Conservation (phyloP, 1,140 invertebrate genomes). For the Linepithema humile region DNA sequence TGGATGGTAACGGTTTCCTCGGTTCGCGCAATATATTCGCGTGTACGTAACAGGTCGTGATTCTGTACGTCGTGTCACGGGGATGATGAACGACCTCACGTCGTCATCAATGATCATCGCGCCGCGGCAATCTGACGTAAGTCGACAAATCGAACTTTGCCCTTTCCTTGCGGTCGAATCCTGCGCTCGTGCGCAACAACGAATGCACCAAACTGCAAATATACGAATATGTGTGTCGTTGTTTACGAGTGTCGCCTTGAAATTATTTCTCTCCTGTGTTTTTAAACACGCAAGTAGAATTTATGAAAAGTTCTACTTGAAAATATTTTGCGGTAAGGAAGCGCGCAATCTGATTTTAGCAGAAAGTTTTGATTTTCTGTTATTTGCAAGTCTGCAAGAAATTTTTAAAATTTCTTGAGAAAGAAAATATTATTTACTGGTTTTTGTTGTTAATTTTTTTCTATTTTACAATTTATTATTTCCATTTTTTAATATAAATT, state of each 20-base stretch:
- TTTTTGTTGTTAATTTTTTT: too few relatives aligned
- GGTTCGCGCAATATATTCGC: conserved; percentile 44
- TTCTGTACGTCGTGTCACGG: conserved; percentile 32
- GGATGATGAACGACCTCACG: conserved; percentile 62
- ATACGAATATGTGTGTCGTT: not conserved
- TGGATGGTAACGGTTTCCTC: conserved; percentile 69
- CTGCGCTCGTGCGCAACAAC: not conserved
- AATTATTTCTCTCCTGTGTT: not conserved
- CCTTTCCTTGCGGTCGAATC: conserved; percentile 19
- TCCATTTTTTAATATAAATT: not conserved
- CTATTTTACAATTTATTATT: too few relatives aligned
- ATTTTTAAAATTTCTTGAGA: not conserved
- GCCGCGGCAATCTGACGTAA: conserved; percentile 55
- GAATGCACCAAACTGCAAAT: not conserved
- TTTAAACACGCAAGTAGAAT: not conserved
- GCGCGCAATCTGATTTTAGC: not conserved
- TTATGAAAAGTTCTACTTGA: not conserved
- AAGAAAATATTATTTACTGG: not conserved
- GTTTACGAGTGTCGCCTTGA: not conserved
- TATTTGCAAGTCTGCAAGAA: too few relatives aligned
- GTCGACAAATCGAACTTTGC: conserved; percentile 52
- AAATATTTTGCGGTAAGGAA: not conserved
- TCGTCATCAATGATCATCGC: conserved; percentile 57
- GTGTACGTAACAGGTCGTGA: conserved; percentile 27
- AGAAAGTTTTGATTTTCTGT: not conserved